Percentiles rank a stretch among this genome's conserved stretches.
These are phyloP conservation scores for Eustalomyia histrio DNA, from an alignment of 2,888 invertebrate species.

Conservation along the genomic window DNA sequence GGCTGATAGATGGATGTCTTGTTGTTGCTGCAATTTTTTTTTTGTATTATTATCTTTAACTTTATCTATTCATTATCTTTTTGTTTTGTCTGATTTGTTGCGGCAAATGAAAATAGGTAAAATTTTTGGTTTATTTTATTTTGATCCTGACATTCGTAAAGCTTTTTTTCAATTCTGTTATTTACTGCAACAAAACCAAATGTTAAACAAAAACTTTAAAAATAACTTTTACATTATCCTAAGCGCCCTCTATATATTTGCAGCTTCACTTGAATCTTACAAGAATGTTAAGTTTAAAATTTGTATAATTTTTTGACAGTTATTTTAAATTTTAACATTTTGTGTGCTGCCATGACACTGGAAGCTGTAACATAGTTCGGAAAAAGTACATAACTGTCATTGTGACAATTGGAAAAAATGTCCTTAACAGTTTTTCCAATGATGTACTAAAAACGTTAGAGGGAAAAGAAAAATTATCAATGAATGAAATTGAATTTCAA, in stretches of 20 bases:
- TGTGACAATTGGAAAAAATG: conserved; percentile 44
- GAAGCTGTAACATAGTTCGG: conserved; percentile 17
- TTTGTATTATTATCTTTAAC: conserved; percentile 34
- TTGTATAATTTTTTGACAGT: too few species aligned
- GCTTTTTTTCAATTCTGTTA: conserved; percentile 36
- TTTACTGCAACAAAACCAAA: conserved; percentile 1
- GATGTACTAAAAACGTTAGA: not conserved
- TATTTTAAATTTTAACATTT: conserved; percentile 8
- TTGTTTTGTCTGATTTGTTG: conserved; percentile 56
- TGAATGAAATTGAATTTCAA: conserved; percentile 59
- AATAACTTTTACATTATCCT: not conserved
- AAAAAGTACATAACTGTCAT: conserved; percentile 27
- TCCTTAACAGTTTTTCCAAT: conserved; percentile 10
- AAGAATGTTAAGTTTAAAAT: conserved; percentile 3
- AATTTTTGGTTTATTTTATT: conserved; percentile 54
- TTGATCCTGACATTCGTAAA: conserved; percentile 58
- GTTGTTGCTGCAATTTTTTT: conserved; percentile 21
- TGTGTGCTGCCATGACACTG: not conserved
- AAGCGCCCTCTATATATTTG: conserved; percentile 39
- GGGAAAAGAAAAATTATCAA: conserved; percentile 38
- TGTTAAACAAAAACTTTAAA: conserved; percentile 34
- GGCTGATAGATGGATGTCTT: conserved; percentile 31
- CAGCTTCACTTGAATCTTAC: conserved; percentile 5
- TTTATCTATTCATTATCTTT: conserved; percentile 42
- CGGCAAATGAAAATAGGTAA: conserved; percentile 62